A percentile compares a stretch with the other conserved stretches of the same genome.
Conservation (phyloP, 2,797 vertebrate genomes). For the Netta rufina region DNA sequence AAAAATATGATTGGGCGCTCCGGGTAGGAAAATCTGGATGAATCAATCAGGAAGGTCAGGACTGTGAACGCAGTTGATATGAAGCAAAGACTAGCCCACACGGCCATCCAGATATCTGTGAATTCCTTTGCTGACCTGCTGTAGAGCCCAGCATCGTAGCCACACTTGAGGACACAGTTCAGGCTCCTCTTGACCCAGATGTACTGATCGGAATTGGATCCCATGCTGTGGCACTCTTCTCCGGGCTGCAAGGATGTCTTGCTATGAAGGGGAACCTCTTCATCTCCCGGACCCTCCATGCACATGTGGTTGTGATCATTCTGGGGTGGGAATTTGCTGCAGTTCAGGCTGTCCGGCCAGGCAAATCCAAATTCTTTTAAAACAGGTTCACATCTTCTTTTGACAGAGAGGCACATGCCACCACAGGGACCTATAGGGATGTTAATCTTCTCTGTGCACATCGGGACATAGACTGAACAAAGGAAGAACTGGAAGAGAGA, state of each 20-base stretch:
- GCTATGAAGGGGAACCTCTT: slow-evolving; percentile 88
- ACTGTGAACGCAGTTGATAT: slow-evolving; percentile 96
- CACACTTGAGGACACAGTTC: slow-evolving; percentile 92
- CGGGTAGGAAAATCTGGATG: slow-evolving; percentile 95
- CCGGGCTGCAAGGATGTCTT: slow-evolving; percentile 85
- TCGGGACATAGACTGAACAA: slow-evolving; percentile 97
- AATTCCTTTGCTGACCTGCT: slow-evolving; percentile 92
- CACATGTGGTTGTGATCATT: slow-evolving; percentile 99
- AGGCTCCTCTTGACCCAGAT: slow-evolving; percentile 94
- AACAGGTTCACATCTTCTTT: slow-evolving; percentile 94
- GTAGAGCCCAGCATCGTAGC: slow-evolving; percentile 93
- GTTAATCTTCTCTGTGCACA: slow-evolving; percentile 99
- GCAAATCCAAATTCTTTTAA: slow-evolving; percentile 95
- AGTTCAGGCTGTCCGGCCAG: slow-evolving; percentile 96
- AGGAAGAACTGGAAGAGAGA: slow-evolving; percentile 92
- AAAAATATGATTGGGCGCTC: slow-evolving; percentile 98
- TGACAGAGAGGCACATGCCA: slow-evolving; percentile 97
- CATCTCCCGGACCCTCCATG: slow-evolving; percentile 97
- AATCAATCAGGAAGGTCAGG: slow-evolving; percentile 95
- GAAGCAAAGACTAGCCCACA: slow-evolving; percentile 97
- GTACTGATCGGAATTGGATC: slow-evolving; percentile 89
- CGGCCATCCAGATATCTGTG: slow-evolving; percentile 97
- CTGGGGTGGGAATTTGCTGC: slow-evolving; percentile 96
- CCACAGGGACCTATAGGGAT: slow-evolving; percentile 96
- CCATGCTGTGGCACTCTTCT: slow-evolving; percentile 90